Conservation (phyloP, 2,888 invertebrate genomes). For the Ophioninae sp. region DNA sequence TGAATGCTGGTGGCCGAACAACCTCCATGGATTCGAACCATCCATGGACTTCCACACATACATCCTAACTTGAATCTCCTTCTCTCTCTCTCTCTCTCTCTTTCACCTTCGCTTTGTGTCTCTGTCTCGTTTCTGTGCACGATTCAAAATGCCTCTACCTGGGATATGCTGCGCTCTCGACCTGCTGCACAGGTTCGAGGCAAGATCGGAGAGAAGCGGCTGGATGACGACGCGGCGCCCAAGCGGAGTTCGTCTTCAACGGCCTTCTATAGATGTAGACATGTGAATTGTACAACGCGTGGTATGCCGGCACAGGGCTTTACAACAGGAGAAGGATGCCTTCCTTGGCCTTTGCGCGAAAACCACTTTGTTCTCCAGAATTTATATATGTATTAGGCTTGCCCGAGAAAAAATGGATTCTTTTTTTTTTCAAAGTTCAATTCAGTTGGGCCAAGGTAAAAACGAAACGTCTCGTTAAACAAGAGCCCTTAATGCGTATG, state of each 20-base stretch:
- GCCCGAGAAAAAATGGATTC: no score
- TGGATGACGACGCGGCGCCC: conserved; percentile 50
- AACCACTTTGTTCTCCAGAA: conserved; percentile 49
- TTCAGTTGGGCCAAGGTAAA: no score
- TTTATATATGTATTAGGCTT: neutral
- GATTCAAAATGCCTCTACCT: conserved; percentile 54
- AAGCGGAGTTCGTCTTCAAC: conserved; percentile 40
- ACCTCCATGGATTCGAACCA: conserved; percentile 39
- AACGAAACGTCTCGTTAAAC: no score
- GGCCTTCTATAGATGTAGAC: conserved; percentile 25
- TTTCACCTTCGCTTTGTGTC: neutral
- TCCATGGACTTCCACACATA: neutral
- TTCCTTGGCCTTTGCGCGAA: conserved; percentile 64
- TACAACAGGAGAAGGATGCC: conserved; percentile 60
- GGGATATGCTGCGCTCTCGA: conserved; percentile 54
- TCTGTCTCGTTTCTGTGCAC: conserved; percentile 34
- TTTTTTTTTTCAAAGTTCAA: no score
- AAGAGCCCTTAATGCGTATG: no score
- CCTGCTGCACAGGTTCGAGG: conserved; percentile 61
- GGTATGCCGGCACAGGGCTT: conserved; percentile 46
- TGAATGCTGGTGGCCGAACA: conserved; percentile 55
- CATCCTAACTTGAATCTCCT: conserved; percentile 32
- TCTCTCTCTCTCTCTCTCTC: conserved; percentile 22
- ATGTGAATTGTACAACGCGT: conserved; percentile 12
- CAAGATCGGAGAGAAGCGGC: conserved; percentile 56